Evolutionary conservation across 1,140 invertebrate genomes (phyloP).

Genomic region (Cotesia typhae): DNA sequence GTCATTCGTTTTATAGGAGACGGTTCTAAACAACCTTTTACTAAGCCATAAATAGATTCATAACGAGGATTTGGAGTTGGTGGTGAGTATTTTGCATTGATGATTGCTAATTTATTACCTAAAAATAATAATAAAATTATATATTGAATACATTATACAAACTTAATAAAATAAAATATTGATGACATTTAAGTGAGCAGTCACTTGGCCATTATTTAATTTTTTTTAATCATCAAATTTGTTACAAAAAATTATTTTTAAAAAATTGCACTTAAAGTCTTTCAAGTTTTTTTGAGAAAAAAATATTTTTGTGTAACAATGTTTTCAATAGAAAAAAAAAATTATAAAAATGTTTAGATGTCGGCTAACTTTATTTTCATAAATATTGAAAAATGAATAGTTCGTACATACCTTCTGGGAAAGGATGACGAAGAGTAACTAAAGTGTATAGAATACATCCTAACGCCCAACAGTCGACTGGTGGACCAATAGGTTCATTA

Average conservation of each 20-base stretch:
- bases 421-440: constrained; percentile 95
- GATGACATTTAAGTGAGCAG: no score
- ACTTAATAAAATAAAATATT: background rate
- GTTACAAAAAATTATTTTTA: no score
- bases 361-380: no score
- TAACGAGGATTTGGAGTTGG: constrained; percentile 82
- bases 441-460: constrained; percentile 95
- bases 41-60: constrained; percentile 88
- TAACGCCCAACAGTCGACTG: constrained; percentile 95
- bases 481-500: constrained; percentile 89
- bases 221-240: no score
- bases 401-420: constrained; percentile 79
- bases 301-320: no score
- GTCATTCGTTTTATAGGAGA: constrained; percentile 82
- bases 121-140: constrained; percentile 5
- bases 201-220: no score
- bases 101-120: constrained; percentile 90
- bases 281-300: no score
- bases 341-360: no score
- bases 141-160: background rate
- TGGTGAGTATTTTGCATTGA: constrained; percentile 94
- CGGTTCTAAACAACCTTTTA: constrained; percentile 86
- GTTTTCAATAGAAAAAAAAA: no score
- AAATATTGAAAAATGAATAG: background rate
- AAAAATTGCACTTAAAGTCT: no score